These are phyloP conservation scores for Rhagologus leucostigma DNA, from an alignment of 2,113 vertebrate species.

Conservation along the genomic window DNA sequence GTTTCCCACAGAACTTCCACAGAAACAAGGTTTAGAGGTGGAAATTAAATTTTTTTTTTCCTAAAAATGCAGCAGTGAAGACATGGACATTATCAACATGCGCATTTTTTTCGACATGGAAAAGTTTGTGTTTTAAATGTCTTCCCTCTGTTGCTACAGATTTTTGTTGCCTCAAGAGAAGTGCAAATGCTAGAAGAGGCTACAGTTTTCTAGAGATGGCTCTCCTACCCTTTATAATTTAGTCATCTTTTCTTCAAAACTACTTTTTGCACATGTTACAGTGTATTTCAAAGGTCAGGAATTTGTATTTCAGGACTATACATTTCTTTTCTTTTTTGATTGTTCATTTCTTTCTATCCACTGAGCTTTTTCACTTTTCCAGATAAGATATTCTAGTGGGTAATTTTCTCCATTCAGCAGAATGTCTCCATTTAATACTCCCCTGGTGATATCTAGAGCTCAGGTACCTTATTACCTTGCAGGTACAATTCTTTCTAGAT, in stretches of 20 bases:
- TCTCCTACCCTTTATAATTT: not conserved
- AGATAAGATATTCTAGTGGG: not conserved
- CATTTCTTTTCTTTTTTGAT: not conserved
- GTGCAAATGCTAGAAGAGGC: not conserved
- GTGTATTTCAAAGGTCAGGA: not conserved
- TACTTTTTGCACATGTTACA: not conserved
- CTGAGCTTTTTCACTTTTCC: not conserved
- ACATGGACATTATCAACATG: fast-evolving
- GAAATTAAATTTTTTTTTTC: not conserved
- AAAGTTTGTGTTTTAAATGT: not conserved
- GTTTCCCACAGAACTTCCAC: not conserved
- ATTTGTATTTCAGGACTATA: not conserved
- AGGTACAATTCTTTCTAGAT: not conserved
- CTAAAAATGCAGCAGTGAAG: not conserved
- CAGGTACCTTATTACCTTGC: not conserved
- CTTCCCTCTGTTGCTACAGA: not conserved
- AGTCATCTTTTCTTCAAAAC: not conserved
- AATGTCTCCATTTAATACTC: not conserved
- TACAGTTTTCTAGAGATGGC: not conserved
- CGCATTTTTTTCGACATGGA: not conserved
- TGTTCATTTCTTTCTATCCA: not conserved
- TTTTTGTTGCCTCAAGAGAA: not conserved
- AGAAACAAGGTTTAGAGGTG: not conserved
- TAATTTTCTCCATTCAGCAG: not conserved
- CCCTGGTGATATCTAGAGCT: not conserved